These are phyloP conservation scores for Sorex maritimensis DNA, from an alignment of 2,797 vertebrate species.

Conservation along the genomic window DNA sequence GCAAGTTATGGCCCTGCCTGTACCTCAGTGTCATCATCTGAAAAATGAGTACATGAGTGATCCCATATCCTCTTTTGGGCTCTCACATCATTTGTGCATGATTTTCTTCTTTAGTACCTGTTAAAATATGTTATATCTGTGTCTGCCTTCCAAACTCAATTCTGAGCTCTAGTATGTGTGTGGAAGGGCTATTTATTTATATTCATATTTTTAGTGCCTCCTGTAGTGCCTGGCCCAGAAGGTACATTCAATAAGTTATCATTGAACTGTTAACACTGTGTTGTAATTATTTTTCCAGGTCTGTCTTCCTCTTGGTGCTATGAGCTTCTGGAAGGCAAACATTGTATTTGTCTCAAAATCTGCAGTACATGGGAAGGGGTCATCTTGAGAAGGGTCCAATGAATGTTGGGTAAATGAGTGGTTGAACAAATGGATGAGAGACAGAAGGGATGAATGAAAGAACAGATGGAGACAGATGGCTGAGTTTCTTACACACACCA, in stretches of 20 bases:
- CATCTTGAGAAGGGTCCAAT: neutral
- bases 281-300: slow-evolving; percentile 62
- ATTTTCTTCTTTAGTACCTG: slow-evolving; percentile 51
- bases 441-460: slow-evolving; percentile 45
- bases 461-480: slow-evolving; percentile 1
- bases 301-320: slow-evolving; percentile 59
- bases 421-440: neutral
- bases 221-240: slow-evolving; percentile 33
- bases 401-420: slow-evolving; percentile 35
- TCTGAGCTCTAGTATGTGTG: slow-evolving; percentile 1
- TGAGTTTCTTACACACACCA: slow-evolving; percentile 26
- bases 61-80: neutral
- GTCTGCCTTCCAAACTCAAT: slow-evolving; percentile 60
- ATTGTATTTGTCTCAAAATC: slow-evolving; percentile 49
- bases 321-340: slow-evolving; percentile 48
- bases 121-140: slow-evolving; percentile 41
- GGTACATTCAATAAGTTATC: slow-evolving; percentile 40
- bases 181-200: slow-evolving; percentile 44
- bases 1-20: neutral
- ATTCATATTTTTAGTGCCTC: slow-evolving; percentile 64
- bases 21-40: slow-evolving; percentile 16
- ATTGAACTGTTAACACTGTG: slow-evolving; percentile 51
- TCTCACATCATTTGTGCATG: slow-evolving; percentile 11
- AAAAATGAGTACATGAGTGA: slow-evolving; percentile 23
- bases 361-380: slow-evolving; percentile 3